phyloP scores from a whole-genome alignment of 2,888 invertebrate species.

The Caenorhabditis japonica region DNA sequence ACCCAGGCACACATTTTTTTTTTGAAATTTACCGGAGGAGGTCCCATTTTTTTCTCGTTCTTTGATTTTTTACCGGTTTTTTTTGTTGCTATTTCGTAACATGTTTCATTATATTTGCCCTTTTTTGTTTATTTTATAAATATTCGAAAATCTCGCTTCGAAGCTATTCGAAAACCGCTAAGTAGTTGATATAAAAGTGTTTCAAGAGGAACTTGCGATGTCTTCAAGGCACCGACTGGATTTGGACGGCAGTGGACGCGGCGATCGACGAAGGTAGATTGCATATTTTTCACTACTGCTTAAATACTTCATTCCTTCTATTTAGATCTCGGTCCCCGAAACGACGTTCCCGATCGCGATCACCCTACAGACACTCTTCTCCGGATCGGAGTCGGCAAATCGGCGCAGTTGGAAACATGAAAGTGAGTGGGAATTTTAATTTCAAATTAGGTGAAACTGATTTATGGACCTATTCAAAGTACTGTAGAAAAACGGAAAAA shows the following conservation, averaged over 20 bases:
- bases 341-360: slow-evolving; percentile 48
- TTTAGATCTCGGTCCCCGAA: slow-evolving; percentile 52
- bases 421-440: slow-evolving; percentile 6
- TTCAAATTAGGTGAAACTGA: too few species aligned
- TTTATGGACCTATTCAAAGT: too few species aligned
- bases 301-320: not conserved
- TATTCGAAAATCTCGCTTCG: slow-evolving; percentile 27
- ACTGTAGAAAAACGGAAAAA: too few species aligned
- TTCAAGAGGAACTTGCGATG: slow-evolving; percentile 54
- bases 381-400: slow-evolving; percentile 37
- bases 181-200: slow-evolving; percentile 15
- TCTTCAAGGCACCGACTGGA: slow-evolving; percentile 67
- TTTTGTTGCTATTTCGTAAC: not conserved
- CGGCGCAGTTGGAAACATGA: slow-evolving; percentile 50
- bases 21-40: slow-evolving; percentile 1
- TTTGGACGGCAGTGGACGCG: slow-evolving; percentile 58
- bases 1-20: not conserved
- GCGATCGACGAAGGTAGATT: slow-evolving; percentile 49
- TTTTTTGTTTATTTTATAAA: not conserved
- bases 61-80: not conserved
- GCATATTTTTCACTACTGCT: not conserved
- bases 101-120: slow-evolving; percentile 12
- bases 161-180: not conserved
- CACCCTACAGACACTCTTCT: slow-evolving; percentile 25
- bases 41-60: slow-evolving; percentile 4